Evolutionary conservation across 92 coral and sea anemone species (phyloP).

Genomic region (Epizoanthus rinbou): DNA sequence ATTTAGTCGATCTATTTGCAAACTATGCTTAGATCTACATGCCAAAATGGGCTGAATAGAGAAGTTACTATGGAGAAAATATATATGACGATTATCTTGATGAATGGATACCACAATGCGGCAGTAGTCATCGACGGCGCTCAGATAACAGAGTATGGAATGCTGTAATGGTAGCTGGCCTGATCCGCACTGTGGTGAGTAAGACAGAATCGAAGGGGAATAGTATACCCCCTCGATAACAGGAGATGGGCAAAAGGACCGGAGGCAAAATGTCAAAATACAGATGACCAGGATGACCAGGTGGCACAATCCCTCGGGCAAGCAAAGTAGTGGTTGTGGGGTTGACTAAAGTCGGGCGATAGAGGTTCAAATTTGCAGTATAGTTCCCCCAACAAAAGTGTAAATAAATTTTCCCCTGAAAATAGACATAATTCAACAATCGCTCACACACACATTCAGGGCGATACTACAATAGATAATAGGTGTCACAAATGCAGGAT

Average conservation of each 20-base stretch:
- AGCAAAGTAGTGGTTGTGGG: constrained; percentile 19
- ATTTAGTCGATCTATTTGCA: no score
- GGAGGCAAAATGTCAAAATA: neutral
- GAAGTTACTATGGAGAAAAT: constrained; percentile 11
- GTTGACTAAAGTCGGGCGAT: constrained; percentile 10
- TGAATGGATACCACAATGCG: constrained; percentile 10
- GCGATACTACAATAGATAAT: constrained; percentile 1
- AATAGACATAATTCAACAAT: constrained; percentile 18
- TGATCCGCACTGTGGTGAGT: constrained; percentile 13
- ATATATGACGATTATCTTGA: neutral
- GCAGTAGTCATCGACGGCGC: neutral
- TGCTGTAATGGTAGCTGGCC: constrained; percentile 1
- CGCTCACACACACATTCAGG: constrained; percentile 25
- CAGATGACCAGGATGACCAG: constrained; percentile 15
- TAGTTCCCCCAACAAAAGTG: neutral
- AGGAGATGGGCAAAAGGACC: constrained; percentile 15
- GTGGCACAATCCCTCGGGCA: constrained; percentile 21
- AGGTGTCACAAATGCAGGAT: constrained; percentile 13
- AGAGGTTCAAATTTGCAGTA: constrained; percentile 9
- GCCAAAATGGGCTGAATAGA: no score
- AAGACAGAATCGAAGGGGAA: constrained; percentile 10
- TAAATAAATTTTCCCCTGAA: constrained; percentile 17
- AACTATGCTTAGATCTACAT: no score
- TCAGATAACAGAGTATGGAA: neutral
- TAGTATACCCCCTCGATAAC: constrained; percentile 16